Percentiles rank a stretch among this genome's conserved stretches.
These are phyloP conservation scores for Pelvicachromis taeniatus DNA, from an alignment of 2,113 vertebrate species.

Conservation along the genomic window DNA sequence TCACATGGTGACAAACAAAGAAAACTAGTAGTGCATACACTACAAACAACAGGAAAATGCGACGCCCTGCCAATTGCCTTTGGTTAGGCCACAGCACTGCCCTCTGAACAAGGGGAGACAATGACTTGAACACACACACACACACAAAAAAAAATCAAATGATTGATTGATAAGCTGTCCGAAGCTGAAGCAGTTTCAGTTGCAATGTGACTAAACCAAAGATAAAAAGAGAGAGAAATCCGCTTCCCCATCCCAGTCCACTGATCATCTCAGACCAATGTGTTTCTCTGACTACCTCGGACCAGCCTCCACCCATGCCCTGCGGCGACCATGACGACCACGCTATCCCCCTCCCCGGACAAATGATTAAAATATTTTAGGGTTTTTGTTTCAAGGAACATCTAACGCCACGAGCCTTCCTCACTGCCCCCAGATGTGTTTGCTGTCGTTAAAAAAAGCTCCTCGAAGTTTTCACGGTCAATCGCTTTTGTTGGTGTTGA, in stretches of 20 bases:
- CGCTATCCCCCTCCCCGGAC: not conserved
- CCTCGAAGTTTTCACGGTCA: conserved; percentile 49
- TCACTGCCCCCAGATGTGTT: conserved; percentile 50
- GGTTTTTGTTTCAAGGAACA: conserved; percentile 29
- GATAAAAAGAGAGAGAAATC: conserved; percentile 38
- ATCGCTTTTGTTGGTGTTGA: conserved; percentile 29
- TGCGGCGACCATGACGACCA: not conserved
- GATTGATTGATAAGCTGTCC: conserved; percentile 42
- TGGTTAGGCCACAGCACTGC: conserved; percentile 67
- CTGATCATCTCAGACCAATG: conserved; percentile 10
- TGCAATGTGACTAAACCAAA: conserved; percentile 46
- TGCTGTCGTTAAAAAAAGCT: conserved; percentile 65
- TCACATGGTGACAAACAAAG: conserved; percentile 78
- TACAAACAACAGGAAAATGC: conserved; percentile 68
- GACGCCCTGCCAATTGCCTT: conserved; percentile 39
- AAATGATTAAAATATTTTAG: conserved; percentile 27
- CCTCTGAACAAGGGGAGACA: not conserved
- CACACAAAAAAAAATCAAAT: not conserved
- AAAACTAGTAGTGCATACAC: conserved; percentile 77
- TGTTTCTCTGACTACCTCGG: not conserved
- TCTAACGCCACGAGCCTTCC: conserved; percentile 6
- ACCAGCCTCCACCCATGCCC: conserved; percentile 13
- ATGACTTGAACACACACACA: not conserved
- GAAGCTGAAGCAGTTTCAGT: conserved; percentile 53
- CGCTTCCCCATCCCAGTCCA: not conserved